Base-by-base conservation (phyloP, 2,797 vertebrate genomes). In the Cirrhinus molitorella region DNA sequence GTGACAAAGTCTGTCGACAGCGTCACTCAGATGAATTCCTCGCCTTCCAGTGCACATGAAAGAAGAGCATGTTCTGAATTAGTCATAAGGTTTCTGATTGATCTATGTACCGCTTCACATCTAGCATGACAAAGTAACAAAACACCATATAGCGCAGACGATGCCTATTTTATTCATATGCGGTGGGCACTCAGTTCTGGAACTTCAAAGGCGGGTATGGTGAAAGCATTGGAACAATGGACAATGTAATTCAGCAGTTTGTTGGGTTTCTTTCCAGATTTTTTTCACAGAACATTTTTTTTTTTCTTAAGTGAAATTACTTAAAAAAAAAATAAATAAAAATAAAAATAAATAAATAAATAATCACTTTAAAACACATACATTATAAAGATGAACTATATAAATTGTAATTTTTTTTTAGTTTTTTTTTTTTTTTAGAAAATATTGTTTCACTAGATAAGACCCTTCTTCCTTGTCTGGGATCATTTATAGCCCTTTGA, bases 11-110 rank as follows among this genome's bases (percentile, higher is more conserved):
- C 59, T 76, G 80, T 74, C 78, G 82, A 82, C 43, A 59, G 13
- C 17, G 67, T 49, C 65, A 51, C 67, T 67, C 73, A 5, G 53
- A 63, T n/a, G 72, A 74, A 70, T 65, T 77, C 65, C 63, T 84
- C 70, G 12, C 67, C 59, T 68, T 67, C 67, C 67, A 57, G 66
- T 70, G 68, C 40, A 66, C 82, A 86, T 68, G 68, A 57, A 73
- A 80, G 61, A 51, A 83, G 49, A 34, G 43, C 47, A 72, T 49
- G 34, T 59, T 57, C 43, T 80, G 85, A 86, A 88, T 88, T 73
- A 83, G 79, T 75, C 70, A 89, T 83, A 57, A 23, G 49, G 21
- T 45, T 68, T 74, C 76, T 40, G 84, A 87, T 86, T 87, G 87
- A 90, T 85, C 80, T 77, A 16, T 45, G 28, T 65, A 51, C 43